Percentiles rank a stretch among this genome's conserved stretches.
These are phyloP conservation scores for Cephalopachus bancanus DNA, from an alignment of 2,797 vertebrate species.

Conservation along the genomic window DNA sequence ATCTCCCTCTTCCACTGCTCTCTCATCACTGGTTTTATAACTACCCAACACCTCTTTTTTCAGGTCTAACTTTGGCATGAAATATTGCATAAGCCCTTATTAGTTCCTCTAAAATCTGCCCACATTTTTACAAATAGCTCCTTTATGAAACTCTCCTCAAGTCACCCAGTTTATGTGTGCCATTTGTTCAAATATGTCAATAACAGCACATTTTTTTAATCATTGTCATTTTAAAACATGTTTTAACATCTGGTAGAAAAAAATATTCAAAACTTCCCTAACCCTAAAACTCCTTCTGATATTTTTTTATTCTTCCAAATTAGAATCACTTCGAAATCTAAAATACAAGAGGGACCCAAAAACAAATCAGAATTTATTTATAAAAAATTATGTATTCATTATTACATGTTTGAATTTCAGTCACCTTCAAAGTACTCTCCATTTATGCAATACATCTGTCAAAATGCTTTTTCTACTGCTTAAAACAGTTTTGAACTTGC, in stretches of 20 bases:
- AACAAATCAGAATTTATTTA: no score
- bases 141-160: not conserved
- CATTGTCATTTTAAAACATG: slow-evolving; percentile 13
- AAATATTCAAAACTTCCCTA: not conserved
- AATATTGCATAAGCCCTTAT: not conserved
- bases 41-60: not conserved
- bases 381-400: no score
- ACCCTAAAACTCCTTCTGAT: not conserved
- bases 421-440: no score
- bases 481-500: no score
- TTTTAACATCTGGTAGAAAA: not conserved
- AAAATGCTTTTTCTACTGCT: no score
- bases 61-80: not conserved
- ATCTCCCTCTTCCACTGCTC: not conserved
- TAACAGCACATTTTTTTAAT: not conserved
- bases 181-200: not conserved
- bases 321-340: slow-evolving; percentile 2
- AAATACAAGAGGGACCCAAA: not conserved
- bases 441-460: no score
- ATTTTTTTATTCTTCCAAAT: not conserved
- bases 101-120: not conserved
- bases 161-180: not conserved
- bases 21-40: not conserved
- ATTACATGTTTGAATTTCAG: no score
- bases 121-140: not conserved